A percentile compares a stretch with the other conserved stretches of the same genome.
Conservation (phyloP, 1,140 invertebrate species). For the Drosophila auraria region DNA sequence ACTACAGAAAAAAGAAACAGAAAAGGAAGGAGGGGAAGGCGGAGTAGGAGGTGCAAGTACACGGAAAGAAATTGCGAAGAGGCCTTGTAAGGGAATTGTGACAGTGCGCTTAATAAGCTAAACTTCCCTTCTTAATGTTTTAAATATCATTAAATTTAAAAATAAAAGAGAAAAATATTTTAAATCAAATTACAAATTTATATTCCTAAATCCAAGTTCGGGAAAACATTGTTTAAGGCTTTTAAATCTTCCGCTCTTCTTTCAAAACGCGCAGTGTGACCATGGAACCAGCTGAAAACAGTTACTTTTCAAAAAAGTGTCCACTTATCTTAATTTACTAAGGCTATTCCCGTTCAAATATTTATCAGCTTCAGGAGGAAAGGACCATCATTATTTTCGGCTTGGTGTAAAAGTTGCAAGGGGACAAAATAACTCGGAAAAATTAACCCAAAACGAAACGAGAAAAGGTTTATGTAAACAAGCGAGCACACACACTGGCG, state of each 20-base stretch:
- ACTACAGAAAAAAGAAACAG: slow-evolving; percentile 41
- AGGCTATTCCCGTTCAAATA: not conserved
- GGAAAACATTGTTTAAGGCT: not conserved
- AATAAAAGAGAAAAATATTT: not conserved
- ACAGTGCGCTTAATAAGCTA: not conserved
- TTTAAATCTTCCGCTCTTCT: not conserved
- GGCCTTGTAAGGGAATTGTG: not conserved
- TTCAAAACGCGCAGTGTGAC: not conserved
- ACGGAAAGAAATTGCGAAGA: slow-evolving; percentile 10
- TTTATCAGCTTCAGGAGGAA: not conserved
- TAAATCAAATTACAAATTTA: not conserved
- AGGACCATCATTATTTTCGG: slow-evolving; percentile 10
- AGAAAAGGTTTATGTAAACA: slow-evolving; percentile 76
- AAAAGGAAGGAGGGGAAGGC: not conserved
- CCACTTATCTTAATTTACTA: not conserved
- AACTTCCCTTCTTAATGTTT: too few relatives aligned
- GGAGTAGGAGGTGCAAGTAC: slow-evolving; percentile 26
- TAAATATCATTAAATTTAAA: too few relatives aligned
- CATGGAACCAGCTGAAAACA: not conserved
- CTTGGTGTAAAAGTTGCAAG: slow-evolving; percentile 22
- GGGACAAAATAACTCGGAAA: slow-evolving; percentile 26
- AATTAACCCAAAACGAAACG: slow-evolving; percentile 55
- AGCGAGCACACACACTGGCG: slow-evolving; percentile 27
- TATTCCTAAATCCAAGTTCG: too few relatives aligned
- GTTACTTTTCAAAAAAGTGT: not conserved